These are phyloP conservation scores for Stenotaenia linearis DNA, from an alignment of 2,888 invertebrate genomes.

Conservation along the genomic window DNA sequence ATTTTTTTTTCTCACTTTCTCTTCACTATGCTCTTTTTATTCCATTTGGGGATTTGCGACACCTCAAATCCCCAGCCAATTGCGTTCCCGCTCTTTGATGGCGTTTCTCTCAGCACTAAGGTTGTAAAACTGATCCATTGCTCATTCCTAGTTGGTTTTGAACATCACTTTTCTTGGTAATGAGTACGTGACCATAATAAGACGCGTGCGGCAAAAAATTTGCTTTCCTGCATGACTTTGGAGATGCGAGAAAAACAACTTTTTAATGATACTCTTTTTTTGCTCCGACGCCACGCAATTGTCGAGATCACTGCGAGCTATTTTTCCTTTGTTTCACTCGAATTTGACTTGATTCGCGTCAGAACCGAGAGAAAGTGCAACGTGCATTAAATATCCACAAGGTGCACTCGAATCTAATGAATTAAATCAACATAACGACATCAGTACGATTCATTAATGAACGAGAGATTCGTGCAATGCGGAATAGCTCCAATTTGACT, in stretches of 20 bases:
- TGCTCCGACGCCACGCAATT: too few species aligned
- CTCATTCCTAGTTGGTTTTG: conserved; percentile 7
- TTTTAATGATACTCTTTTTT: neutral
- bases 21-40: conserved; percentile 7
- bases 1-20: neutral
- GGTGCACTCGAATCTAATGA: neutral
- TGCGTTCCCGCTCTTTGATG: conserved; percentile 1
- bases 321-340: too few species aligned
- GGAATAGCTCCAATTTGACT: conserved; percentile 3
- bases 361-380: neutral
- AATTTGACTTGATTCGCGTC: too few species aligned
- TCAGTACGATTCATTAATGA: conserved; percentile 11
- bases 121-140: conserved; percentile 21
- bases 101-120: neutral
- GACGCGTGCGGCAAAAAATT: neutral
- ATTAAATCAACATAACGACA: conserved; percentile 26
- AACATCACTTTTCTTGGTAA: conserved; percentile 7
- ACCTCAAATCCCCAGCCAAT: conserved; percentile 21
- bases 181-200: neutral
- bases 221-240: neutral
- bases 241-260: neutral
- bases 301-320: too few species aligned
- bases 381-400: neutral
- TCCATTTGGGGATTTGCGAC: conserved; percentile 26
- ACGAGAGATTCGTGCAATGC: neutral